Base-by-base conservation (phyloP, 2,113 vertebrate species). In the Charina bottae region DNA sequence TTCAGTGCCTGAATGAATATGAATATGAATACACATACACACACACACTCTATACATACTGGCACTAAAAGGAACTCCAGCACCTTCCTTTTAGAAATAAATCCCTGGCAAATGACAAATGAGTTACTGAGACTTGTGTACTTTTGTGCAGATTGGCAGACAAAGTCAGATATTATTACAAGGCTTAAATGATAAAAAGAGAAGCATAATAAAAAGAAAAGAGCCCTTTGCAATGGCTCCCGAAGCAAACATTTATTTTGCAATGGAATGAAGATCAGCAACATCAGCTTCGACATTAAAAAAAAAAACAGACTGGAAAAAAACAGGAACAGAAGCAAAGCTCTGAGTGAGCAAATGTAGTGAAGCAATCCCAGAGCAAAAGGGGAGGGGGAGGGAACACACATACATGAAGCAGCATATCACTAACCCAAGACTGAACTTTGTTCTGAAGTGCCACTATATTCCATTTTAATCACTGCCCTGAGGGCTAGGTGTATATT, bases 251-350 rank as follows among this genome's bases (percentile, higher is more conserved):
- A 72, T 87, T 87, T 28, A 88, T 42, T 21, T 26, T 93, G 95
- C 93, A 92, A 94, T 93, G 94, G 93, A 89, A 95, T 15, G 88
- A 95, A 95, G 92, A 95, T 96, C 93, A 85, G 95, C 93, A 96
- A 42, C 19, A 9, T 78, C 33, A 78, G 72, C 33, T 78, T 17
- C 21, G 72, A 42, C 33, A 21, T 78, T 21, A 78, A n/a, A n/a
- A 78, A 42, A 78, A 37, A 78, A 78, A 49, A 49, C 95, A 96
- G 94, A 12, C 93, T 95, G 92, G 93, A 95, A 96, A 90, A 95
- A 92, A 94, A 23, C 53, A 93, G 93, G 88, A 89, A 95, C 87
- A 89, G 93, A 94, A 83, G 95, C 37, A 91, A 94, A 96, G 94
- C 93, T 95, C 90, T 89, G 88, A 95, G 92, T 86, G 88, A 95